Conservation (phyloP, 1,140 invertebrate species). For the Dinoponera quadriceps region DNA sequence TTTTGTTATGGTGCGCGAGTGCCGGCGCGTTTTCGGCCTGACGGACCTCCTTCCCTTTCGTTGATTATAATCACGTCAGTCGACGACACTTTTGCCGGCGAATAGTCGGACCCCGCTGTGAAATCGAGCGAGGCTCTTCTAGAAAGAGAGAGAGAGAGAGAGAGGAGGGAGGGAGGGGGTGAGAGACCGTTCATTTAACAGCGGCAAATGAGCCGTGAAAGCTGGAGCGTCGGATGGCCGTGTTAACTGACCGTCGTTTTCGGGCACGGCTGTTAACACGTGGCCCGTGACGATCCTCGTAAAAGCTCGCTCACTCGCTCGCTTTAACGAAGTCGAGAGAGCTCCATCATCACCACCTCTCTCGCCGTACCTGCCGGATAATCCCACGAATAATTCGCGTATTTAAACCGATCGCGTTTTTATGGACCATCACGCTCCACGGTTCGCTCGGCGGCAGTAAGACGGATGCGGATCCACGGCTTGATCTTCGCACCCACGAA, state of each 20-base stretch:
- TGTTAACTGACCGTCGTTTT: slow-evolving; percentile 8
- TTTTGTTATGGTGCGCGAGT: not conserved
- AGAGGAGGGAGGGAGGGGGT: too few species aligned
- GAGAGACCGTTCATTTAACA: too few species aligned
- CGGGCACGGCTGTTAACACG: slow-evolving; percentile 36
- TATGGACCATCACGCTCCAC: not conserved
- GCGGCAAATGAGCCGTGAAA: slow-evolving; percentile 16
- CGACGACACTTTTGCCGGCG: too few species aligned
- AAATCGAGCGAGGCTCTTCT: too few species aligned
- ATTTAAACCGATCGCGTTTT: slow-evolving; percentile 26
- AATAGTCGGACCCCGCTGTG: too few species aligned
- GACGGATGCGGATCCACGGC: not conserved
- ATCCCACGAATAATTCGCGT: slow-evolving; percentile 28
- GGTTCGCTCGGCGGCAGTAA: not conserved
- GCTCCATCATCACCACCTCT: too few species aligned
- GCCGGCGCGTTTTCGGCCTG: not conserved
- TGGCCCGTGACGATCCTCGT: slow-evolving; percentile 26
- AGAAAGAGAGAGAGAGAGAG: too few species aligned
- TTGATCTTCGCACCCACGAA: not conserved
- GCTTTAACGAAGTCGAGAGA: slow-evolving; percentile 2
- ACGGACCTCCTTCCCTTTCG: not conserved
- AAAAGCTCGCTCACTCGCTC: slow-evolving; percentile 3
- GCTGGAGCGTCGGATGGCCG: not conserved
- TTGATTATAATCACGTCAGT: not conserved
- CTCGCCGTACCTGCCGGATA: not conserved